Evolutionary conservation across 2,797 vertebrate genomes (phyloP).

Genomic region (Coranthus polyacanthus): DNA sequence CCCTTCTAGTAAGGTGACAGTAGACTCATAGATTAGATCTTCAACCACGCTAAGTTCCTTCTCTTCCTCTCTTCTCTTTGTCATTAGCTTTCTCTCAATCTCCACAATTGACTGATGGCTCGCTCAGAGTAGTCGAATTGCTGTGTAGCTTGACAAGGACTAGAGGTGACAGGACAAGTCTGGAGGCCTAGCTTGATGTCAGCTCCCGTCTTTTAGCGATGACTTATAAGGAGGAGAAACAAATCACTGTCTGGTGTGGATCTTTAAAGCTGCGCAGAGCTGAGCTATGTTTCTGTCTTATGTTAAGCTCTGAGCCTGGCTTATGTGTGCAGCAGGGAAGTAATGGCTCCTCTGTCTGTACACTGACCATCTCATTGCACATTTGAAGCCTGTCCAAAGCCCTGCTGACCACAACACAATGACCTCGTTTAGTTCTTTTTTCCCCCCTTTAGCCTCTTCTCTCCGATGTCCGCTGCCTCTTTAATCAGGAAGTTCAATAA

Average conservation of each 20-base stretch:
- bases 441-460: constrained; percentile 21
- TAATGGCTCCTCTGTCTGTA: constrained; percentile 72
- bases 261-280: constrained; percentile 48
- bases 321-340: constrained; percentile 68
- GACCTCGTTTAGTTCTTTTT: constrained; percentile 45
- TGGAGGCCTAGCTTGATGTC: constrained; percentile 27
- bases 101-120: constrained; percentile 45
- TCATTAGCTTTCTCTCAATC: constrained; percentile 25
- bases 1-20: constrained; percentile 22
- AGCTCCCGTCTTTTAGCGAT: constrained; percentile 34
- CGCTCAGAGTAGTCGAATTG: constrained; percentile 33
- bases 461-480: constrained; percentile 36
- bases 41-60: constrained; percentile 19
- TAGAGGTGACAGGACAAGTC: constrained; percentile 47
- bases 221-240: constrained; percentile 17
- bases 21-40: constrained; percentile 23
- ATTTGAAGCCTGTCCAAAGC: constrained; percentile 70
- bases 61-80: constrained; percentile 12
- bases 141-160: constrained; percentile 44
- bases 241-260: constrained; percentile 37
- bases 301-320: constrained; percentile 59
- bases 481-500: constrained; percentile 58
- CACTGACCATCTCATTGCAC: constrained; percentile 70
- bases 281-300: constrained; percentile 61
- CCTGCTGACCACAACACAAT: constrained; percentile 72